Conservation (phyloP, 1,140 invertebrate species). For the Tenebrio molitor region DNA sequence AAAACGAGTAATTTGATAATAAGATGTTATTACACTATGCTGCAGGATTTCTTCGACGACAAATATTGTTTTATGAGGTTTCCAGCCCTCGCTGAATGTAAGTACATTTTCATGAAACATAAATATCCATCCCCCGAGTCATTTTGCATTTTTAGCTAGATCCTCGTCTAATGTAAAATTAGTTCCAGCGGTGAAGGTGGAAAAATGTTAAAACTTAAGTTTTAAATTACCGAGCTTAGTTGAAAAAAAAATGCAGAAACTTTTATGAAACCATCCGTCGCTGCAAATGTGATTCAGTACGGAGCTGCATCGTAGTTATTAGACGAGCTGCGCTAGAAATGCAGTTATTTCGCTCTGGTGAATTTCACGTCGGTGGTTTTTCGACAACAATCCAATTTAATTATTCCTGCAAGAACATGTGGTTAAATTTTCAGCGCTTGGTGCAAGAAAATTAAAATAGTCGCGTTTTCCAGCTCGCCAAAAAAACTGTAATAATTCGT, state of each 20-base stretch:
- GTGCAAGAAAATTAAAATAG: constrained; percentile 25
- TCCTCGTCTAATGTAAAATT: constrained; percentile 8
- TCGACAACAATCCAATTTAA: constrained; percentile 39
- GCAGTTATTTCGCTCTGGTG: constrained; percentile 34
- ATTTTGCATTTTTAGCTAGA: neutral
- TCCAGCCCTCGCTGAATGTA: too few relatives aligned
- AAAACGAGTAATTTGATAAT: too few relatives aligned
- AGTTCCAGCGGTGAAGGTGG: constrained; percentile 4
- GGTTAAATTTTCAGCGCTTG: constrained; percentile 22
- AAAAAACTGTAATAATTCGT: constrained; percentile 23
- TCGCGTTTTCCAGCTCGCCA: neutral
- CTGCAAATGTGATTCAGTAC: constrained; percentile 29
- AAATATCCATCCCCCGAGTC: too few relatives aligned
- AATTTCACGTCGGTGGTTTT: constrained; percentile 34
- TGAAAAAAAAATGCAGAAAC: constrained; percentile 25
- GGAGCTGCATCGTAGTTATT: constrained; percentile 15
- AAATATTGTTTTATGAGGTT: too few relatives aligned
- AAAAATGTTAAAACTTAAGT: neutral
- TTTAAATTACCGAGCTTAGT: constrained; percentile 5
- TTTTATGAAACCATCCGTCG: constrained; percentile 28
- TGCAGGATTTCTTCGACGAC: too few relatives aligned
- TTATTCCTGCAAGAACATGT: constrained; percentile 37
- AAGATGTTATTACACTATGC: too few relatives aligned
- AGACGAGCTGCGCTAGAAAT: constrained; percentile 28
- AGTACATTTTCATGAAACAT: too few relatives aligned